A percentile compares a stretch with the other conserved stretches of the same genome.
phyloP scores from a whole-genome alignment of 2,113 vertebrate genomes.

The Salvelinus namaycush region DNA sequence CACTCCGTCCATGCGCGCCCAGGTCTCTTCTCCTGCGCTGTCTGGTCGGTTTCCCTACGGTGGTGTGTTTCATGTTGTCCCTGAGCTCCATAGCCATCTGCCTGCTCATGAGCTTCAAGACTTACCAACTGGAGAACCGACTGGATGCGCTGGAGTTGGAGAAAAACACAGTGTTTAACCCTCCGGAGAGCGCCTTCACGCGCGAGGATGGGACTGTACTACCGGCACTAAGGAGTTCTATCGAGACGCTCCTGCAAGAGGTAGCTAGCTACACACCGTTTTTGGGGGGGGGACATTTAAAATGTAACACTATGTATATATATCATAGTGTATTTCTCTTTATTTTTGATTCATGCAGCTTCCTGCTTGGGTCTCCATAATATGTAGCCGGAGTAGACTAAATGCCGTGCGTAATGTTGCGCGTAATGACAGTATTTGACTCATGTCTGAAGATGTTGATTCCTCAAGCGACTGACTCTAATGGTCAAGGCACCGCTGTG shows the following conservation, averaged over 20 bases:
- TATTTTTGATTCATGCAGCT: neutral
- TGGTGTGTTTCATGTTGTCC: constrained; percentile 79
- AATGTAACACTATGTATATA: neutral
- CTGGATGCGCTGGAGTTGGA: constrained; percentile 79
- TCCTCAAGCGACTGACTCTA: too few species aligned
- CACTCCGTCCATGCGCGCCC: constrained; percentile 46
- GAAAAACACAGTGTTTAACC: constrained; percentile 54
- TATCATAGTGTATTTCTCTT: neutral
- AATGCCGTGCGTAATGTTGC: constrained; percentile 8
- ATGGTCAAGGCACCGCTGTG: too few species aligned
- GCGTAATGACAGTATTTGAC: neutral
- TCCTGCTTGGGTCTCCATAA: neutral
- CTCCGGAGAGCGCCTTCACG: constrained; percentile 52
- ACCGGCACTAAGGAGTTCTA: constrained; percentile 73
- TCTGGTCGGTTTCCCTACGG: constrained; percentile 61
- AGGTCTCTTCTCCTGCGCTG: constrained; percentile 53
- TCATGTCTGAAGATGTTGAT: too few species aligned
- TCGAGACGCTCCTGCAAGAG: constrained; percentile 83
- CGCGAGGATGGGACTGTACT: constrained; percentile 69
- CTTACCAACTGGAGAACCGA: constrained; percentile 80
- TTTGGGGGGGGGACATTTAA: neutral
- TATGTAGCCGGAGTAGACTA: neutral
- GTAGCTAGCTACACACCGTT: constrained; percentile 65
- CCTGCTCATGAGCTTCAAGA: constrained; percentile 83
- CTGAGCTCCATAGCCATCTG: constrained; percentile 80